These are phyloP conservation scores for Criorhina ranunculi DNA, from an alignment of 2,888 invertebrate genomes.

Conservation along the genomic window DNA sequence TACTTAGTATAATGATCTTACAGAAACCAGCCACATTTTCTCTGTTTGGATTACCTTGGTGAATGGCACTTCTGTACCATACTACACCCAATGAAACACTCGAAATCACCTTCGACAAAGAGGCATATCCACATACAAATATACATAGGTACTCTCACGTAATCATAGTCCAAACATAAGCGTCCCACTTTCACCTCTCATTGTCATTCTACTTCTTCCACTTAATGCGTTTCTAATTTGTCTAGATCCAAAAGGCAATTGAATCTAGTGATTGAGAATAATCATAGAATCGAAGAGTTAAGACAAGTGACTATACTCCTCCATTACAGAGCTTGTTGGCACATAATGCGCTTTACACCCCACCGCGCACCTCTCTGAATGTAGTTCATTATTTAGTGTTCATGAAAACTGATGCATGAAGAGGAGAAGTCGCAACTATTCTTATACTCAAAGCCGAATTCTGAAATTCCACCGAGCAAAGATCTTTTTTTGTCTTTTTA, in stretches of 20 bases:
- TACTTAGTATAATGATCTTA: too few species aligned
- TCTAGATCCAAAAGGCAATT: constrained; percentile 43
- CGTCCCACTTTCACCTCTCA: too few species aligned
- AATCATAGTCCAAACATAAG: too few species aligned
- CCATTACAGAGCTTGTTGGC: constrained; percentile 37
- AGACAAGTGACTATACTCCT: constrained; percentile 48
- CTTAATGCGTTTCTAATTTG: constrained; percentile 35
- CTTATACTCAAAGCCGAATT: constrained; percentile 76
- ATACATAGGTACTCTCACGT: too few species aligned
- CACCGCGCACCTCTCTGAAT: constrained; percentile 21
- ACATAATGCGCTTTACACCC: constrained; percentile 23
- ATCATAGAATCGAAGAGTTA: constrained; percentile 18
- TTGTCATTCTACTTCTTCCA: background rate
- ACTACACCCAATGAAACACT: too few species aligned
- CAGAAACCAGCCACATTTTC: too few species aligned
- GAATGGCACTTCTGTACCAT: too few species aligned
- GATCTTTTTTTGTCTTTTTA: constrained; percentile 72
- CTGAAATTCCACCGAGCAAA: constrained; percentile 73
- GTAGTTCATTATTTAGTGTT: constrained; percentile 76
- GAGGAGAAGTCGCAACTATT: constrained; percentile 77
- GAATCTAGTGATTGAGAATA: constrained; percentile 38
- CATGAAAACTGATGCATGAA: constrained; percentile 77
- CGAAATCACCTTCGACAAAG: too few species aligned
- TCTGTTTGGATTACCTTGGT: too few species aligned
- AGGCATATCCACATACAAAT: too few species aligned